Conservation (phyloP, 2,113 vertebrate genomes). For the Dinomys branickii region DNA sequence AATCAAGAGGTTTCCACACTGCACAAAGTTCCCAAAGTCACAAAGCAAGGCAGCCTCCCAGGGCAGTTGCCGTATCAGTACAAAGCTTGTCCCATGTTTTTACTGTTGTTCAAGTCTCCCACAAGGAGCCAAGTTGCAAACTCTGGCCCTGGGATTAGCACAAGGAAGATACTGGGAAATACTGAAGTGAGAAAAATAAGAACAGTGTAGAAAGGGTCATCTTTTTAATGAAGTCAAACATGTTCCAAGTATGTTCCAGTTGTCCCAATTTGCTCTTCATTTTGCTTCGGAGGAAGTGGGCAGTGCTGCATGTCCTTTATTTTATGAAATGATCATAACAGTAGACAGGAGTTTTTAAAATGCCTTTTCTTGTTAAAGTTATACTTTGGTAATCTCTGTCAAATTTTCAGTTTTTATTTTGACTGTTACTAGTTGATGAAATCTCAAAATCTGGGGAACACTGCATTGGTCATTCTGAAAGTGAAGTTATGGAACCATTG, state of each 20-base stretch:
- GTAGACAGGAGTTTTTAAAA: neutral
- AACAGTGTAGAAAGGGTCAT: neutral
- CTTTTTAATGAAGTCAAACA: neutral
- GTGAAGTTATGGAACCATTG: no score
- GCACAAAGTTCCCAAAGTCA: neutral
- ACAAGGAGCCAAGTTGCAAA: neutral
- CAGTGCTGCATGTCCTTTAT: neutral
- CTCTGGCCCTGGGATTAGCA: neutral
- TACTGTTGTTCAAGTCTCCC: neutral
- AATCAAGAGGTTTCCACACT: neutral
- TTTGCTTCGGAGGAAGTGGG: neutral
- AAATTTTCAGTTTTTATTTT: neutral
- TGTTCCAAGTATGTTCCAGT: neutral
- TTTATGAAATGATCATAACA: neutral
- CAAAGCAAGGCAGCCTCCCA: no score
- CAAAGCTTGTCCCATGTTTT: neutral
- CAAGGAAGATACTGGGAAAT: neutral
- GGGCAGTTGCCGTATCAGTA: neutral
- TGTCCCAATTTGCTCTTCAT: neutral
- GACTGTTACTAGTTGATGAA: neutral
- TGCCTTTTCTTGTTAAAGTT: neutral
- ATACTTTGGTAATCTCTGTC: neutral
- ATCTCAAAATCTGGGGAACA: neutral
- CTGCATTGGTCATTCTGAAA: neutral
- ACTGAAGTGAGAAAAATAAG: neutral